Percentiles rank a stretch among this genome's conserved stretches.
Conservation (phyloP, 2,797 vertebrate species). For the Gambelia wislizenii region DNA sequence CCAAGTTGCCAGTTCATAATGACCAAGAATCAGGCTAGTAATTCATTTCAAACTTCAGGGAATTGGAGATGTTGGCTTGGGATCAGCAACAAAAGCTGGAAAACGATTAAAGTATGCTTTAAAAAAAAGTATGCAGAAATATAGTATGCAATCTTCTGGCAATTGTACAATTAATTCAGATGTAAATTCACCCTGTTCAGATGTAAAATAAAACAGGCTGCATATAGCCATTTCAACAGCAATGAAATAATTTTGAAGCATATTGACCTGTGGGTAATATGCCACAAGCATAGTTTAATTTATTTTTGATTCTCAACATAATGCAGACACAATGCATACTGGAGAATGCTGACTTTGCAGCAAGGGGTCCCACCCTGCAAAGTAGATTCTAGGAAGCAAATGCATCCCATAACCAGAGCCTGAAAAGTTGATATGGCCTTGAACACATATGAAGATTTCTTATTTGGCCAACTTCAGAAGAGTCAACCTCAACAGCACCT, state of each 20-base stretch:
- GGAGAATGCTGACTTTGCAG: background rate
- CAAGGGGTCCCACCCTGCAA: background rate
- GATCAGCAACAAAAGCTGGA: constrained; percentile 42
- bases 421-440: too few species aligned
- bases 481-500: too few species aligned
- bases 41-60: constrained; percentile 51
- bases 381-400: background rate
- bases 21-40: constrained; percentile 38
- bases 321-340: background rate
- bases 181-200: constrained; percentile 20
- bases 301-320: background rate
- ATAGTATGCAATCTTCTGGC: constrained; percentile 35
- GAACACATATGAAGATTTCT: too few species aligned
- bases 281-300: background rate
- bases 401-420: background rate
- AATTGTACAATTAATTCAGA: constrained; percentile 3
- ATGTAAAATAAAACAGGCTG: background rate
- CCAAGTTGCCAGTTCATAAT: constrained; percentile 24
- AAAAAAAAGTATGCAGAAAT: background rate
- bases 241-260: background rate
- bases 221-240: background rate
- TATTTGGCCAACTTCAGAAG: too few species aligned
- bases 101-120: constrained; percentile 47
- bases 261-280: background rate
- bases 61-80: constrained; percentile 45